Base-by-base conservation (phyloP, 2,888 invertebrate species). In the Papilio protenor region DNA sequence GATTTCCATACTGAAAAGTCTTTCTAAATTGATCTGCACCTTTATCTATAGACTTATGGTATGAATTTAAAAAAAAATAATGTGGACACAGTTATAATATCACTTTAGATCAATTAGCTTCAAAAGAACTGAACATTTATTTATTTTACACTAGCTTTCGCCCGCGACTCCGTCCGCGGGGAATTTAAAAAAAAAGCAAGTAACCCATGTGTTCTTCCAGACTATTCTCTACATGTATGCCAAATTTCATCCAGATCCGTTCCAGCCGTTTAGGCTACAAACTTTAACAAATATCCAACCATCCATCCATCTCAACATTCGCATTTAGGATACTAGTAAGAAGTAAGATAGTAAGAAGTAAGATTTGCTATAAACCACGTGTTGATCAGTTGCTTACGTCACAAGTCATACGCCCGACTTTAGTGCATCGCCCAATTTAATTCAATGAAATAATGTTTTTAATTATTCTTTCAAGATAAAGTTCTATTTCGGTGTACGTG, bases 401-500 rank as follows among this genome's bases (percentile, higher is more conserved):
- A 33, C 14, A 64, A 27, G 61, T 27, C 61, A 23, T 64, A 64
- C 61, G 33, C 16, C 21, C 61, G 10, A 64, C 61, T 33, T 33
- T 64, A 64, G 61, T 33, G 33, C 33, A 64, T 27, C 61, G 61
- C 27, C 27, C 16, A 64, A 64, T 64, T 64, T 64, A 64, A 23
- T 23, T 27, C 23, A 14, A 59, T 23, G 55, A 55, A 59, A 59
- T 59, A 33, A n/a, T n/a, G 2, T 11, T 66, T 64, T 40, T 66
- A 66, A 66, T 66, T 66, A 66, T 66, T 66, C 66, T 66, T 66
- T 66, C 40, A 18, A 64, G 33, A 33, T 49, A 27, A 71, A 11
- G 27, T 71, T 75, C 49, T 75, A 75, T 71, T 55, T 12, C 18
- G 33, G 66, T 75, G 21, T 40, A 18, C 18, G 49, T 66, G 52